Conservation (phyloP, 2,888 invertebrate species). For the Adelognathus sp. region DNA sequence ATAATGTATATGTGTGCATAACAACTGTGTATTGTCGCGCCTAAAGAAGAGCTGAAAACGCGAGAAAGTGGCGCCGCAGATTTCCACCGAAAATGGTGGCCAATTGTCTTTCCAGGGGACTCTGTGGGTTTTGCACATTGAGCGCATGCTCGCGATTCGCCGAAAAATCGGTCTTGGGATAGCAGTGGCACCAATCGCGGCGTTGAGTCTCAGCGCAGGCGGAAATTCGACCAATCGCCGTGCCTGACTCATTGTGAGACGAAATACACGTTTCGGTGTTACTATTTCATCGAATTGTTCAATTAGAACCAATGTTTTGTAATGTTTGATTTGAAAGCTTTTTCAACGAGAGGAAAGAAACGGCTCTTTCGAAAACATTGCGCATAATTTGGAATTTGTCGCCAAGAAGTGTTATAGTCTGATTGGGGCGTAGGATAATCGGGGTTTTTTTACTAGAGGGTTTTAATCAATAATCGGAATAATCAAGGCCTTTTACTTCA, state of each 20-base stretch:
- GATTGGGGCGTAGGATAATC: too few relatives aligned
- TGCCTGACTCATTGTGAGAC: background rate
- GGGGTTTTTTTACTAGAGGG: too few relatives aligned
- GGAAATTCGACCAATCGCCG: background rate
- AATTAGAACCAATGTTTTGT: background rate
- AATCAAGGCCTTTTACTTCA: too few relatives aligned
- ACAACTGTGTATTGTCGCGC: too few relatives aligned
- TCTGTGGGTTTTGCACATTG: too few relatives aligned
- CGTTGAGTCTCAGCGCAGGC: background rate
- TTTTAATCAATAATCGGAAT: too few relatives aligned
- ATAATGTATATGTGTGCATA: too few relatives aligned
- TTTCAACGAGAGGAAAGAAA: background rate
- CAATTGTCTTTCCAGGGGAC: too few relatives aligned
- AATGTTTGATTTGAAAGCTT: background rate
- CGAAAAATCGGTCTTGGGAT: background rate
- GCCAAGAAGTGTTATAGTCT: too few relatives aligned
- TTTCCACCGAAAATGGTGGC: too few relatives aligned
- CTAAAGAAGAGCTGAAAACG: too few relatives aligned
- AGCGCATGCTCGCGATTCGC: background rate
- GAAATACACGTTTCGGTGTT: background rate
- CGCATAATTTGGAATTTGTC: background rate
- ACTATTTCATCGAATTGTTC: background rate
- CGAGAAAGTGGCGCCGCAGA: too few relatives aligned
- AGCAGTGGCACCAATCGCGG: background rate
- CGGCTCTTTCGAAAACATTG: background rate